Conservation (phyloP, 2,797 vertebrate genomes). For the Notoglanidium macrostoma region DNA sequence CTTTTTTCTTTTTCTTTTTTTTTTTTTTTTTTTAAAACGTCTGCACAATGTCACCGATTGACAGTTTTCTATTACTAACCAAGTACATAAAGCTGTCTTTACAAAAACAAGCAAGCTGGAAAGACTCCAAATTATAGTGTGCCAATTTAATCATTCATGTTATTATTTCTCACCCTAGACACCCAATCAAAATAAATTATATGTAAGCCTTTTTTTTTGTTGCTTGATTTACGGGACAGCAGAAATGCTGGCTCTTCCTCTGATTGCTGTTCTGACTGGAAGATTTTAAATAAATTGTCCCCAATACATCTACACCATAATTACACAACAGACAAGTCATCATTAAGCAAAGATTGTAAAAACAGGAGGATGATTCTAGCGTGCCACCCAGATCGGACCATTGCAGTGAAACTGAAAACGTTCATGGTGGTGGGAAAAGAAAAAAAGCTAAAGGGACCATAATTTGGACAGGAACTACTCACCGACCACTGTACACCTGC, state of each 20-base stretch:
- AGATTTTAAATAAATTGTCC: neutral
- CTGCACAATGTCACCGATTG: neutral
- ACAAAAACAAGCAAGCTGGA: slow-evolving; percentile 1
- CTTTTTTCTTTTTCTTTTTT: too few species aligned
- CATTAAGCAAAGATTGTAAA: neutral
- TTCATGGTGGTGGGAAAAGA: neutral
- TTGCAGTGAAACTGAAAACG: neutral
- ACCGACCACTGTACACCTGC: neutral
- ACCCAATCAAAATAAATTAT: slow-evolving; percentile 1
- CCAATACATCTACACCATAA: neutral
- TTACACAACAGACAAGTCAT: neutral
- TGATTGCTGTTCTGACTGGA: neutral
- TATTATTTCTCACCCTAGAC: neutral
- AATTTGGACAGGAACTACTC: neutral
- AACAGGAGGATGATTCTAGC: neutral
- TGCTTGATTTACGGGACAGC: neutral
- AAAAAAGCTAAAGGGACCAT: neutral
- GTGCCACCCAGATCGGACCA: neutral
- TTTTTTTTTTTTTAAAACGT: neutral
- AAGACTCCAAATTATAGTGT: neutral
- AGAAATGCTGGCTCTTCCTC: neutral
- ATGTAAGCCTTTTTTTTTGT: neutral
- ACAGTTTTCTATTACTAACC: neutral
- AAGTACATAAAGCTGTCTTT: neutral
- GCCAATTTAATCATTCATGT: slow-evolving; percentile 1